phyloP scores from a whole-genome alignment of 1,140 invertebrate species.

The Armadillidium nasatum region DNA sequence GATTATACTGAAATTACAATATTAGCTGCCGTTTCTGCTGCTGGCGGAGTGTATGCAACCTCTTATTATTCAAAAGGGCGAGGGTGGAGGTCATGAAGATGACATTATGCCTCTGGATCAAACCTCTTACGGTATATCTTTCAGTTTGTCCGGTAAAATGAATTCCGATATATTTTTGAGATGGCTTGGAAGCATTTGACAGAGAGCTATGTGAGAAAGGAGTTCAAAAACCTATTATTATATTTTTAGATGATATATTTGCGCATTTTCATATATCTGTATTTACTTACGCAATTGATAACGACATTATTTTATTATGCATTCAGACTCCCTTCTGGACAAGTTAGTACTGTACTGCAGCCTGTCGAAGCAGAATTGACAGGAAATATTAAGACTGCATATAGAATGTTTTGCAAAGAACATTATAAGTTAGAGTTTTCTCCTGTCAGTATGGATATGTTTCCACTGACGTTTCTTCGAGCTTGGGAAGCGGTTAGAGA shows the following conservation, averaged over 20 bases:
- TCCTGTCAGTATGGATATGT: not conserved
- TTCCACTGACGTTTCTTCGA: not conserved
- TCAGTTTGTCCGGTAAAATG: not conserved
- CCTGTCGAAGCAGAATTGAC: not conserved
- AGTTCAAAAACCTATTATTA: not conserved
- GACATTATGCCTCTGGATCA: not conserved
- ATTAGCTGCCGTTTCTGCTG: not conserved
- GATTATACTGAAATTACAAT: not conserved
- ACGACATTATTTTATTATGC: slow-evolving; percentile 3
- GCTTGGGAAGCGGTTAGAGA: not conserved
- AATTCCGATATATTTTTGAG: slow-evolving; percentile 5
- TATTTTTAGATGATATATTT: not conserved
- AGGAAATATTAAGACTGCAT: not conserved
- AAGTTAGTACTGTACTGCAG: not conserved
- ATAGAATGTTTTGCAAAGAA: not conserved
- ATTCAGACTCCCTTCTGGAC: not conserved
- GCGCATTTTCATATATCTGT: not conserved
- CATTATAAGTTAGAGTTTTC: not conserved
- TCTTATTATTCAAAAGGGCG: not conserved
- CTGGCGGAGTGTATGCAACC: not conserved
- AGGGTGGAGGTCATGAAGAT: not conserved
- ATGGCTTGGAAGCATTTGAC: not conserved
- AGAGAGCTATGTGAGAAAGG: not conserved
- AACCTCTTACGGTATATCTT: not conserved
- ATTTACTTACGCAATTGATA: not conserved